Conservation (phyloP, 1,140 invertebrate genomes). For the Aricia agestis region DNA sequence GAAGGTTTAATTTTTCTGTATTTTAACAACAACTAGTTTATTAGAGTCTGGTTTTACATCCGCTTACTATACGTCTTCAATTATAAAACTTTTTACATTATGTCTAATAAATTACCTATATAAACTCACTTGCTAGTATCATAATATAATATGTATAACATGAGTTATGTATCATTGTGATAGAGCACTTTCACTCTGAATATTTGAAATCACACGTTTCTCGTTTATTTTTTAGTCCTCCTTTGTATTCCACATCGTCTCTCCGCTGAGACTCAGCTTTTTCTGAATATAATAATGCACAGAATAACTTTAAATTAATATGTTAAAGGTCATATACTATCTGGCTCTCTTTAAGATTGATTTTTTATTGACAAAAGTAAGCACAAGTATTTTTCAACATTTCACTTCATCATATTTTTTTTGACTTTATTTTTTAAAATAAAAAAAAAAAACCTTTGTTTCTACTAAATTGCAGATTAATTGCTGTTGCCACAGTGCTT, state of each 20-base stretch:
- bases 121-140: background rate
- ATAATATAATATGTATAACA: background rate
- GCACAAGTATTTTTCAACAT: too few species aligned
- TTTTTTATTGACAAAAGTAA: too few species aligned
- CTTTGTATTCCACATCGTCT: background rate
- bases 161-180: background rate
- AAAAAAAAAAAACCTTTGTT: too few species aligned
- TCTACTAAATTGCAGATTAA: too few species aligned
- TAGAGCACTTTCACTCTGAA: background rate
- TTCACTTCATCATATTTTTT: too few species aligned
- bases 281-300: background rate
- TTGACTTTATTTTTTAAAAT: too few species aligned
- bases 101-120: background rate
- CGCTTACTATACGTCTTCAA: too few species aligned
- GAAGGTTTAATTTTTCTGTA: too few species aligned
- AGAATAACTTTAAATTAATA: background rate
- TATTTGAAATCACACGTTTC: slow-evolving; percentile 4
- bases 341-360: too few species aligned
- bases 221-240: slow-evolving; percentile 5
- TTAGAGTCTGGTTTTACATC: too few species aligned
- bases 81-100: background rate
- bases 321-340: background rate
- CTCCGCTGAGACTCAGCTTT: background rate
- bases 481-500: too few species aligned
- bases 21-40: too few species aligned